These are phyloP conservation scores for Ooceraea biroi DNA, from an alignment of 1,140 invertebrate species.

Conservation along the genomic window DNA sequence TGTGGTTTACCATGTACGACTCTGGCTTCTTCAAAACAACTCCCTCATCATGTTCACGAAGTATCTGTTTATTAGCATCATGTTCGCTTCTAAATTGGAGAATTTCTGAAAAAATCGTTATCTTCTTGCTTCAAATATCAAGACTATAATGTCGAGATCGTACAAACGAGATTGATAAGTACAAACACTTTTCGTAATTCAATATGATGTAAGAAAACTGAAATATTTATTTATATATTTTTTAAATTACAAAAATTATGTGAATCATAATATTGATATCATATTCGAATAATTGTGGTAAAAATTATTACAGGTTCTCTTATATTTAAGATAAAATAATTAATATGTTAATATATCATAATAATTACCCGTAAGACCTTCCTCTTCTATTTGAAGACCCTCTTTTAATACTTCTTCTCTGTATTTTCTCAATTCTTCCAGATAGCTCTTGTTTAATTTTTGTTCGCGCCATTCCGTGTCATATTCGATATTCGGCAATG, in stretches of 20 bases:
- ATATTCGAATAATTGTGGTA: neutral
- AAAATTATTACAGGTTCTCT: neutral
- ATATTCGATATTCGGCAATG: conserved; percentile 89
- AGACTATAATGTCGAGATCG: neutral
- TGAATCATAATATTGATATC: neutral
- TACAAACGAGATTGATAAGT: neutral
- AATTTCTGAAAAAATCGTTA: conserved; percentile 75
- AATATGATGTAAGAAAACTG: too few relatives aligned
- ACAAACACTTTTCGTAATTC: neutral
- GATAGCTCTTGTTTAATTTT: conserved; percentile 89
- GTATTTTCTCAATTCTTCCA: conserved; percentile 91
- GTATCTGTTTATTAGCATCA: conserved; percentile 56
- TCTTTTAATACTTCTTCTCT: conserved; percentile 92
- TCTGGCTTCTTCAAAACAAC: conserved; percentile 69
- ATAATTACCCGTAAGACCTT: conserved; percentile 89
- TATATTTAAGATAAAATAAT: neutral
- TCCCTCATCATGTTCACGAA: conserved; percentile 65
- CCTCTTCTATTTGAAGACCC: conserved; percentile 93
- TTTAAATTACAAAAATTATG: neutral
- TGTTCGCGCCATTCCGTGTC: conserved; percentile 86
- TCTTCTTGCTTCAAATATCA: neutral
- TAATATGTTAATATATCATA: neutral
- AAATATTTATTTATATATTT: neutral
- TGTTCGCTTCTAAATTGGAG: conserved; percentile 80
- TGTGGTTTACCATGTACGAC: conserved; percentile 72